Evolutionary conservation across 2,888 invertebrate species (phyloP), one percentile per base, ranked within the genome.

Genomic region (Chloroclystis v-ata): DNA sequence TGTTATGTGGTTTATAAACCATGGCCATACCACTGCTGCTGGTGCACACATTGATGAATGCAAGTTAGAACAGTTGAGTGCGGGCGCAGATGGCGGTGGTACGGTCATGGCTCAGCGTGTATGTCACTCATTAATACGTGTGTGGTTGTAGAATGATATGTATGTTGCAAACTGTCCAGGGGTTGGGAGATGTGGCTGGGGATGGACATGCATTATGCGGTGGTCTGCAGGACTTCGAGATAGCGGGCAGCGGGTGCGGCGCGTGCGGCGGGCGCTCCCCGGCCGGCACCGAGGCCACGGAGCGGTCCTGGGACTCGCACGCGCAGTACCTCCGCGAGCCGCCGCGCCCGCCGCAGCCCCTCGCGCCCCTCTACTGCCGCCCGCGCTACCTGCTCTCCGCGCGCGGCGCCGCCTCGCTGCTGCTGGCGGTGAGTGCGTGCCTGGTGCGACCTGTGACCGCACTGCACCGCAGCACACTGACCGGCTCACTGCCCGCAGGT

Each of bases 301-400:
- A 85, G 75, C 86, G 70, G 66, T 83, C 83, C 71, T 88, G 88
- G 88, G 88, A 88, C 80, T 83, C 83, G 63, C 88, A 88, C 82
- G 86, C 86, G 69, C 82, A 83, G 67, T 87, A 87, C 75, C 75
- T 75, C 50, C 79, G 82, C 61, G 74, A 71, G 66, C 78, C 81
- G 63, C 74, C 77, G 67, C 76, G 75, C 61, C 74, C 82, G 67
- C 79, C 63, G 56, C 46, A 57, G 61, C 65, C 78, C 53, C 75
- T 85, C 41, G 88, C 85, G 61, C 87, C 87, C 50, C 61, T 88
- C 39, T 87, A 87, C 82, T 87, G 87, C 74, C 80, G 74, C 59
- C 65, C 64, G 57, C 57, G 70, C 13, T 70, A 75, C 49, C 74
- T 82, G 47, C 59, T 66, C 47, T 63, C 77, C 47, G 59, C 46